Conservation (phyloP, 2,113 vertebrate genomes). For the Eupsittula cactorum region DNA sequence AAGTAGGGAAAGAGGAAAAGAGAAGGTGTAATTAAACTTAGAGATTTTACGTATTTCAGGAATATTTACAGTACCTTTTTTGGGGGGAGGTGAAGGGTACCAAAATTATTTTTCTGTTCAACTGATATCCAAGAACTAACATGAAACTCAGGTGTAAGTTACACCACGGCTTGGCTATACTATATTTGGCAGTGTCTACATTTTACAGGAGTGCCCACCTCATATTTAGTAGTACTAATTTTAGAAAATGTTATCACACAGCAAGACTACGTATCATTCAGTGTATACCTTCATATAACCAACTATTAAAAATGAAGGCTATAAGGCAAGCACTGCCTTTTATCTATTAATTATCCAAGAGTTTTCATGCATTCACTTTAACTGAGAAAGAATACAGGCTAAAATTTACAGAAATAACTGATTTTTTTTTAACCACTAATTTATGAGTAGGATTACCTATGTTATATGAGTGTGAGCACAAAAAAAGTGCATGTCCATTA, state of each 20-base stretch:
- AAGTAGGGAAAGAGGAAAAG: background rate
- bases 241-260: constrained; percentile 65
- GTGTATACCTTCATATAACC: background rate
- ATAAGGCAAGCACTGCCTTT: background rate
- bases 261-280: constrained; percentile 42
- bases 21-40: background rate
- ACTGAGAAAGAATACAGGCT: background rate
- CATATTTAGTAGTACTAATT: constrained; percentile 69
- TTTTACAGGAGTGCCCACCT: constrained; percentile 70
- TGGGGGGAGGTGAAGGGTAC: background rate
- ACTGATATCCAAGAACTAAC: constrained; percentile 9
- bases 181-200: constrained; percentile 72
- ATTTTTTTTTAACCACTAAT: background rate
- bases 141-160: constrained; percentile 59
- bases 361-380: background rate
- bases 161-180: constrained; percentile 46
- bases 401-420: background rate
- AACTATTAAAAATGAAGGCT: background rate
- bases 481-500: background rate
- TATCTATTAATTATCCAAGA: background rate
- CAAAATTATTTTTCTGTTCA: background rate
- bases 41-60: background rate
- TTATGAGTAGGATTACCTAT: background rate
- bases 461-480: background rate
- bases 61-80: background rate